phyloP scores from a whole-genome alignment of 1,140 invertebrate genomes.

The Drosophila paulistorum region DNA sequence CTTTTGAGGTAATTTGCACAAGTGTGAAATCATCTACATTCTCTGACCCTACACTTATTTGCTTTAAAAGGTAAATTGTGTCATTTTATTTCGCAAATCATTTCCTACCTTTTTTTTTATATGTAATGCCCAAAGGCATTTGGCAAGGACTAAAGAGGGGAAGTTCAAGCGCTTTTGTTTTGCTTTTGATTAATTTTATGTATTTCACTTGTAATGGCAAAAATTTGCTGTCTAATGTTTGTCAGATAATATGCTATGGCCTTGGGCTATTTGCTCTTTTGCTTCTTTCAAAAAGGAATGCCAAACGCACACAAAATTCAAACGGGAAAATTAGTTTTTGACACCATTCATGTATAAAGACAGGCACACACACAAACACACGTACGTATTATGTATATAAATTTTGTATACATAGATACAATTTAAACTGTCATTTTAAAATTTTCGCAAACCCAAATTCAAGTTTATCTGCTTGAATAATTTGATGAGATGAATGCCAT shows the following conservation, averaged over 20 bases:
- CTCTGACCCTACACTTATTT: background rate
- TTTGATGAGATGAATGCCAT: background rate
- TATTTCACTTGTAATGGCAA: constrained; percentile 32
- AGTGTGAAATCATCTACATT: background rate
- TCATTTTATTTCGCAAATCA: background rate
- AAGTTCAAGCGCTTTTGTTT: background rate
- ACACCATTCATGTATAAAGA: constrained; percentile 1
- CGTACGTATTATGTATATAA: background rate
- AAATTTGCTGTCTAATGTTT: constrained; percentile 16
- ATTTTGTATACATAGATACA: constrained; percentile 1
- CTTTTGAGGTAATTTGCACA: background rate
- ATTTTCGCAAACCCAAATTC: background rate
- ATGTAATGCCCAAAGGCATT: background rate
- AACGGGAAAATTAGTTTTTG: constrained; percentile 18
- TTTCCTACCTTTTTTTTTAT: background rate
- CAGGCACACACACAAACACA: background rate
- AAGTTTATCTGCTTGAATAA: constrained; percentile 1
- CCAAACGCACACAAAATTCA: constrained; percentile 42
- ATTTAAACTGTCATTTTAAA: background rate
- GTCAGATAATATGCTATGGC: constrained; percentile 6
- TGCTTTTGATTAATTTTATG: constrained; percentile 8
- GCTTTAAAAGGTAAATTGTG: constrained; percentile 1
- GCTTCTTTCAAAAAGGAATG: constrained; percentile 35
- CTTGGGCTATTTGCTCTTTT: constrained; percentile 18
- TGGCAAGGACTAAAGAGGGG: background rate